Conservation (phyloP, 2,113 vertebrate genomes). For the Etia nguti region DNA sequence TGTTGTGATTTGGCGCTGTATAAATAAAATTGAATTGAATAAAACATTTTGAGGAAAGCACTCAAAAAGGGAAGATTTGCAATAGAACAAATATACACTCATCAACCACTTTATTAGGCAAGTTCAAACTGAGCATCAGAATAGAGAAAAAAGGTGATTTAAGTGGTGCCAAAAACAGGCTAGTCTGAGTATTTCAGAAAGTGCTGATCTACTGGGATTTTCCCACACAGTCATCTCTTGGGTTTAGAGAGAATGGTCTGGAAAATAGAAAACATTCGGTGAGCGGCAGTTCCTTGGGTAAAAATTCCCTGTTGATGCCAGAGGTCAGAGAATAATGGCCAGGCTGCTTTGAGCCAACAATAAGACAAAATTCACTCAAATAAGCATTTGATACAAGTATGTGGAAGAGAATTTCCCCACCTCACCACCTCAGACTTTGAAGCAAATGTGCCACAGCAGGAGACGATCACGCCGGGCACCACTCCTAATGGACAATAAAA, state of each 20-base stretch:
- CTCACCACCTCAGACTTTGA: no score
- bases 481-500: no score
- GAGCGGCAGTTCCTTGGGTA: background rate
- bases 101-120: background rate
- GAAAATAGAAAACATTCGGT: background rate
- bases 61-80: background rate
- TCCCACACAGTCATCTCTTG: background rate
- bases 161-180: background rate
- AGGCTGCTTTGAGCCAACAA: no score
- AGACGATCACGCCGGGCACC: no score
- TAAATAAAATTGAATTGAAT: background rate
- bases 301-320: background rate
- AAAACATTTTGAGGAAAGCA: background rate
- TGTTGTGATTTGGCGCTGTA: background rate
- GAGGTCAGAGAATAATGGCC: background rate
- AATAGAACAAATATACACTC: background rate
- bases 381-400: no score
- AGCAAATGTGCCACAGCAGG: no score
- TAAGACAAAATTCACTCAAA: no score
- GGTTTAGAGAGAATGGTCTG: background rate
- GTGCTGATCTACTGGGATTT: background rate
- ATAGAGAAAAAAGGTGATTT: background rate
- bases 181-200: background rate
- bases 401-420: no score
- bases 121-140: background rate